Conservation (phyloP, 2,797 vertebrate genomes). For the Kryptolebias ocellatus region DNA sequence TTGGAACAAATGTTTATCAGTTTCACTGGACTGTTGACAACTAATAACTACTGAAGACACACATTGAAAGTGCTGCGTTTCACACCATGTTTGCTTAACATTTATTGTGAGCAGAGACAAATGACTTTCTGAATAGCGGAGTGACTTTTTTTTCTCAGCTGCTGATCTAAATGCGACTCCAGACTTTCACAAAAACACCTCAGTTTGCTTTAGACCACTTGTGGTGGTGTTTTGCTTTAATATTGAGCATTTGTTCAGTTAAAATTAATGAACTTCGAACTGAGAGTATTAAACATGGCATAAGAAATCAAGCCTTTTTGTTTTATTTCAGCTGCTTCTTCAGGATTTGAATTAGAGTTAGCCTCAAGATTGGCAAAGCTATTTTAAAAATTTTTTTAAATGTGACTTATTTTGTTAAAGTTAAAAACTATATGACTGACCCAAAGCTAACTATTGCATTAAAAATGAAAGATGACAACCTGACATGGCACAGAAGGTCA, state of each 20-base stretch:
- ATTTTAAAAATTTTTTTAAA: too few relatives aligned
- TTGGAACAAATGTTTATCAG: constrained; percentile 36
- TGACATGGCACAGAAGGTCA: constrained; percentile 21
- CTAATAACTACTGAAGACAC: constrained; percentile 34
- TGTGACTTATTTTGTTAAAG: too few relatives aligned
- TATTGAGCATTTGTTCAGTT: not conserved
- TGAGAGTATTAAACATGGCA: not conserved
- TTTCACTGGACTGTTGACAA: constrained; percentile 31
- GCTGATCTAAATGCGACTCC: not conserved
- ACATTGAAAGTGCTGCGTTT: constrained; percentile 56
- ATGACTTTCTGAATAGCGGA: constrained; percentile 20
- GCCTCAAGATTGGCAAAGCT: not conserved
- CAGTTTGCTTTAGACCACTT: not conserved
- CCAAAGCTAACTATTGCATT: not conserved
- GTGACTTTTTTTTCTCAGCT: constrained; percentile 6
- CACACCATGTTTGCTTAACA: constrained; percentile 47
- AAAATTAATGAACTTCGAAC: constrained; percentile 2
- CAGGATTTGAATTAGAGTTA: not conserved
- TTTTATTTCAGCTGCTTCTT: constrained; percentile 1
- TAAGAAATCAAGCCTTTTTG: constrained; percentile 7
- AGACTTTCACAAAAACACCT: constrained; percentile 9
- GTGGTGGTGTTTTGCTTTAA: constrained; percentile 3
- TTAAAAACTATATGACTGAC: not conserved
- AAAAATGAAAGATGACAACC: constrained; percentile 1
- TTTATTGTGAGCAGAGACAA: constrained; percentile 23